Conservation (phyloP, 2,113 vertebrate species). For the Nyctereutes procyonoides region DNA sequence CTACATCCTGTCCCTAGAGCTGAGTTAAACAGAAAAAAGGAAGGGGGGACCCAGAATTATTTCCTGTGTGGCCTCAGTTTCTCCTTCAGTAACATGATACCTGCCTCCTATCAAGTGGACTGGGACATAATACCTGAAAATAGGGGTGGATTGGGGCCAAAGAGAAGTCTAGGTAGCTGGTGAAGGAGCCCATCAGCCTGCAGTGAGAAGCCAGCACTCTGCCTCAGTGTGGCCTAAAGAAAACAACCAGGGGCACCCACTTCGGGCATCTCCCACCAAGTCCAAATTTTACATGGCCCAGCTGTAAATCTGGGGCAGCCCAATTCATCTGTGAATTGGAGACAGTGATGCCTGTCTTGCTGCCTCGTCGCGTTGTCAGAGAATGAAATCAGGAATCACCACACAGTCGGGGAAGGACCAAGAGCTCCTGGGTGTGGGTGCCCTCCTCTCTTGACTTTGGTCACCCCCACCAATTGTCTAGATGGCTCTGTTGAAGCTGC, state of each 20-base stretch:
- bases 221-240: not conserved
- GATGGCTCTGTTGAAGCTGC: not conserved
- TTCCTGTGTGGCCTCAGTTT: not conserved
- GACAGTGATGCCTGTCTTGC: not conserved
- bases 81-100: not conserved
- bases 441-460: not conserved
- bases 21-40: not conserved
- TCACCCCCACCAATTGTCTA: not conserved
- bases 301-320: not conserved
- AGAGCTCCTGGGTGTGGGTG: not conserved
- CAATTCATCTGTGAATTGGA: not conserved
- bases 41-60: not conserved
- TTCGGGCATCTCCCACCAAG: not conserved
- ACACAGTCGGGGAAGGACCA: not conserved
- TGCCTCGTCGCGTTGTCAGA: not conserved
- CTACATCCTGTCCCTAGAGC: not conserved
- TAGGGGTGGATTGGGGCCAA: not conserved
- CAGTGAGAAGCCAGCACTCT: not conserved
- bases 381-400: not conserved
- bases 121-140: not conserved
- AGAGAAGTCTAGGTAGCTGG: fast-evolving
- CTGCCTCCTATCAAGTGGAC: not conserved
- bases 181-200: not conserved
- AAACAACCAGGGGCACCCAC: not conserved
- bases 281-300: not conserved